Percentiles rank a stretch among this genome's conserved stretches.
phyloP scores from a whole-genome alignment of 2,113 vertebrate species.

The Corynorhinus townsendii region DNA sequence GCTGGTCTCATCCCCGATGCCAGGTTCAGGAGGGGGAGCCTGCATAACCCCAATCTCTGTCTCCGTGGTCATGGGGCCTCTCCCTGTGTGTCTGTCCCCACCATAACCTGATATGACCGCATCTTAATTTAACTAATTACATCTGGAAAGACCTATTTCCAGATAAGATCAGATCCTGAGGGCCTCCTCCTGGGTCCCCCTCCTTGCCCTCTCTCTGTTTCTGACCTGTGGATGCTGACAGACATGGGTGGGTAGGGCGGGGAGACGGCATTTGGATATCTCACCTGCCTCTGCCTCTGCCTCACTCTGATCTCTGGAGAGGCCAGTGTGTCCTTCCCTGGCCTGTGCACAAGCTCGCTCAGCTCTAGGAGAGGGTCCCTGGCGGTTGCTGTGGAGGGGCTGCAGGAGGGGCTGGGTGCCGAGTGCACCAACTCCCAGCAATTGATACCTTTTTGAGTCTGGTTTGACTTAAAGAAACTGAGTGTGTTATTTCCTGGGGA shows the following conservation, averaged over 20 bases:
- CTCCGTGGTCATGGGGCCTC: not conserved
- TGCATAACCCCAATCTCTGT: no score
- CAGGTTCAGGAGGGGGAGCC: not conserved
- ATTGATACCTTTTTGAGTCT: not conserved
- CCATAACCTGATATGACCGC: not conserved
- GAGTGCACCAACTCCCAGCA: no score
- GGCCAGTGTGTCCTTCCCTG: not conserved
- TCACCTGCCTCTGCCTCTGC: not conserved
- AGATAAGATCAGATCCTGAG: not conserved
- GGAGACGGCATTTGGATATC: fast-evolving
- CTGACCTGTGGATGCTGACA: not conserved
- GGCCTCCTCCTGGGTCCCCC: not conserved
- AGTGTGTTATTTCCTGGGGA: not conserved
- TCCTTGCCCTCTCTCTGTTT: not conserved
- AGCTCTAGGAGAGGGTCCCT: not conserved
- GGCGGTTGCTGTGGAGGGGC: not conserved
- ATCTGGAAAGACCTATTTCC: not conserved
- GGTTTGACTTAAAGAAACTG: not conserved
- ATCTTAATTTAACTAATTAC: not conserved
- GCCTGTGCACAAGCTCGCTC: no score
- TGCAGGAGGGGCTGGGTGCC: no score
- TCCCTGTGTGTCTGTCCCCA: not conserved
- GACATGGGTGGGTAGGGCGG: not conserved
- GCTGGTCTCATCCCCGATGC: not conserved
- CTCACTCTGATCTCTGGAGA: not conserved